A percentile compares a stretch with the other conserved stretches of the same genome.
Evolutionary conservation across 2,113 vertebrate species (phyloP).

Genomic region (Clarias batrachus): DNA sequence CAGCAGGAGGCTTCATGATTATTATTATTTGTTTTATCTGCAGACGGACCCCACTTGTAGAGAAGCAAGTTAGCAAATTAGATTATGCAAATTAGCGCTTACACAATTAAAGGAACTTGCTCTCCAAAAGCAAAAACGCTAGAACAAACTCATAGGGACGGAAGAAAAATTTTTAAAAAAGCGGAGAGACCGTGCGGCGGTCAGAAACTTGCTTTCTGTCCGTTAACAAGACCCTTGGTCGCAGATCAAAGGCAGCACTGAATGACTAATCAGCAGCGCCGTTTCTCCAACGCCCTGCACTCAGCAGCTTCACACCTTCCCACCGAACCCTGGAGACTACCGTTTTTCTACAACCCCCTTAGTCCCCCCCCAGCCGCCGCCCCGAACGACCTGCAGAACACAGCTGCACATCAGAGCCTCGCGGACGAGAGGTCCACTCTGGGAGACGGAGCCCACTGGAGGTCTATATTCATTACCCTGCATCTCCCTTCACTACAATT

Average conservation of each 20-base stretch:
- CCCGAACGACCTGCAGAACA: constrained; percentile 28
- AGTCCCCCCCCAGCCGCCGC: not conserved
- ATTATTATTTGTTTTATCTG: too few species aligned
- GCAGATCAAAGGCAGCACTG: constrained; percentile 50
- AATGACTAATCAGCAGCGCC: constrained; percentile 49
- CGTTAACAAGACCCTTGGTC: constrained; percentile 62
- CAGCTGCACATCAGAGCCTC: constrained; percentile 26
- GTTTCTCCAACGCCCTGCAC: constrained; percentile 38
- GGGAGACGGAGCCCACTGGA: constrained; percentile 14
- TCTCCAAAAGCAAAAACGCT: not conserved
- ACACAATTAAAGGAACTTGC: not conserved
- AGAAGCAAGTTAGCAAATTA: too few species aligned
- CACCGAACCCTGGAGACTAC: constrained; percentile 43
- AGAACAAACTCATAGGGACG: not conserved
- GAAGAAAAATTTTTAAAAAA: too few species aligned
- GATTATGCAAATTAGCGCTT: not conserved
- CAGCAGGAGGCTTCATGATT: not conserved
- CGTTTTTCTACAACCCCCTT: not conserved
- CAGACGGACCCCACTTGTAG: not conserved
- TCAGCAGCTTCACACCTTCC: constrained; percentile 45
- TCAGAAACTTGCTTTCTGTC: constrained; percentile 26
- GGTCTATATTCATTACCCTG: constrained; percentile 44
- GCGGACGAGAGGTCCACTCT: constrained; percentile 2
- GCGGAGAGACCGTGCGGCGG: not conserved
- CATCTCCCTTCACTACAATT: constrained; percentile 33